Base-by-base conservation (phyloP, 2,113 vertebrate species). In the Corvus moneduloides region DNA sequence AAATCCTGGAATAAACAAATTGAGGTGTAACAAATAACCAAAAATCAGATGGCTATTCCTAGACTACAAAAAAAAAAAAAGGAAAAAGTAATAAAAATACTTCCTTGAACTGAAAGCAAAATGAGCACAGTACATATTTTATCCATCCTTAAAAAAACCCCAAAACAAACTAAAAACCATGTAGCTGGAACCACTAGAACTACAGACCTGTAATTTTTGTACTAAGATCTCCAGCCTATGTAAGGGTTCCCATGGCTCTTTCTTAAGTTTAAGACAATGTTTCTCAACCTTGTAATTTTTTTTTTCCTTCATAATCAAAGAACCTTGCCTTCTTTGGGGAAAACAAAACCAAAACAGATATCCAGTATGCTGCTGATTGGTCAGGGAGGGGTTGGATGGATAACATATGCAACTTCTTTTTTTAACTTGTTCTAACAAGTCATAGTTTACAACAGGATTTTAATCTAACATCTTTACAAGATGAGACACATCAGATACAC, bases 271-370 rank as follows among this genome's bases (percentile, higher is more conserved):
- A 68, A 48, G 51, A 71, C 30, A 33, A 16, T 11, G 28, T 91
- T 89, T 87, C 80, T 55, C 77, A 87, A 72, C 56, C 35, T 83
- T 87, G 22, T 74, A 6, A 62, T 63, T 89, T 71, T 75, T 86
- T 35, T 86, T 61, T 46, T 72, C 26, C 51, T 66, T 75, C 56
- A 79, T 33, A 79, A 72, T 63, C 52, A 72, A 90, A 92, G 30
- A 85, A 72, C 5, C 2, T 92, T 83, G 62, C 33, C 16, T 30
- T 33, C 58, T 72, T 18, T 49, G n/a, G 4, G 10, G 43, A 58
- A 96, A 68, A 73, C 26, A 62, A 86, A 96, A 66, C 39, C 46
- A 62, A 78, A 91, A 11, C 21, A 76, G 49, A 6, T 46, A 77
- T 8, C 17, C 55, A 90, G 17, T 4, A 69, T 16, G 13, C 17